Conservation (phyloP, 2,888 invertebrate genomes). For the Ichneumon xanthorius region DNA sequence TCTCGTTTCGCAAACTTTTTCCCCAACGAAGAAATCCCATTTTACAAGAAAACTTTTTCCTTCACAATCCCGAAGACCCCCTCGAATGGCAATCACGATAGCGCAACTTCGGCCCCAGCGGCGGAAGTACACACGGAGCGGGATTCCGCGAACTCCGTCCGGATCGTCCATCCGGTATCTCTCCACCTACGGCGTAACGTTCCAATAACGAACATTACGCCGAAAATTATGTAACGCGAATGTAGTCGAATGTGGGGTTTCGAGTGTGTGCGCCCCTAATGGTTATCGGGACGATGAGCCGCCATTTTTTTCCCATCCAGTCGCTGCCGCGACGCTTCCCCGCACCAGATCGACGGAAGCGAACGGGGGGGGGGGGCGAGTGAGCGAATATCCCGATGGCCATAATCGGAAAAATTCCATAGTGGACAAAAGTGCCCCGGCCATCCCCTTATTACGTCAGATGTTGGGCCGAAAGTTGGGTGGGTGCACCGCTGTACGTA, state of each 20-base stretch:
- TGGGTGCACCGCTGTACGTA: background rate
- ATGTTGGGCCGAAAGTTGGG: slow-evolving; percentile 50
- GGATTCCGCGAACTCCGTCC: slow-evolving; percentile 10
- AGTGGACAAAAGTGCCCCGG: slow-evolving; percentile 38
- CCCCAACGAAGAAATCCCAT: slow-evolving; percentile 59
- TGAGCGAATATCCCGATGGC: slow-evolving; percentile 14
- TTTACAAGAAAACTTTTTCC: slow-evolving; percentile 60
- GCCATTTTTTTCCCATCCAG: slow-evolving; percentile 7
- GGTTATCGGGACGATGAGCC: slow-evolving; percentile 61
- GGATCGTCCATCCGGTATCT: slow-evolving; percentile 36
- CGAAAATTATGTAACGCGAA: slow-evolving; percentile 65
- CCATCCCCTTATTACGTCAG: slow-evolving; percentile 61
- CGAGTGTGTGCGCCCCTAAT: slow-evolving; percentile 3
- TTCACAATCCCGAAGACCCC: slow-evolving; percentile 2
- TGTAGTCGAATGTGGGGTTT: slow-evolving; percentile 27
- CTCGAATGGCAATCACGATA: slow-evolving; percentile 50
- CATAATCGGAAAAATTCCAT: slow-evolving; percentile 59
- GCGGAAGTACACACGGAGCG: slow-evolving; percentile 11
- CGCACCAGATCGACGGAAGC: background rate
- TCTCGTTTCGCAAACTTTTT: slow-evolving; percentile 52
- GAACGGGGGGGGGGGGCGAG: background rate
- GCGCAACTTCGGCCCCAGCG: slow-evolving; percentile 24
- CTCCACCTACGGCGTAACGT: slow-evolving; percentile 37
- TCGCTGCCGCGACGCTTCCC: background rate
- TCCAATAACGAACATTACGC: slow-evolving; percentile 29